Conservation (phyloP, 2,797 vertebrate genomes). For the Yasuhikotakia modesta region DNA sequence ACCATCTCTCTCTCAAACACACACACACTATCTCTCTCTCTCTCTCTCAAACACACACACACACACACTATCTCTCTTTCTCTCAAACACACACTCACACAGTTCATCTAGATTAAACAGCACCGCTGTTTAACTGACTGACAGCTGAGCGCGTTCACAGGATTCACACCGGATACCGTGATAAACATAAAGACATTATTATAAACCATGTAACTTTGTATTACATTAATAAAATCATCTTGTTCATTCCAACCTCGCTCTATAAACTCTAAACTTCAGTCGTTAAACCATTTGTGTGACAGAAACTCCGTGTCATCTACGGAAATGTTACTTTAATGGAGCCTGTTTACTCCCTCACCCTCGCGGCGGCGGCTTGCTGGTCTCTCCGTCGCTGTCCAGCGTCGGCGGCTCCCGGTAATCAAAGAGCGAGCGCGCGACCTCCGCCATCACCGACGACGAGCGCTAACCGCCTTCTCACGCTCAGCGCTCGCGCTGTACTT, state of each 20-base stretch:
- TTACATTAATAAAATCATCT: constrained; percentile 2
- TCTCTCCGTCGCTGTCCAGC: constrained; percentile 76
- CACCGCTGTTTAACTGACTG: too few species aligned
- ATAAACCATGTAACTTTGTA: not conserved
- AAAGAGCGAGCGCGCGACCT: constrained; percentile 74
- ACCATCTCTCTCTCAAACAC: too few species aligned
- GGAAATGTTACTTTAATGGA: constrained; percentile 65
- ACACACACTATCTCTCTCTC: too few species aligned
- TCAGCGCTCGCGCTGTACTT: constrained; percentile 67
- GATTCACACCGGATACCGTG: constrained; percentile 15
- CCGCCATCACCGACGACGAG: constrained; percentile 75
- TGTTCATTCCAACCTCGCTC: not conserved
- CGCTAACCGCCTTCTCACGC: constrained; percentile 54
- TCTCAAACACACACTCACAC: too few species aligned
- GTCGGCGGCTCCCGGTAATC: constrained; percentile 76
- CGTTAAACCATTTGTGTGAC: too few species aligned
- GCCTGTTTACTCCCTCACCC: constrained; percentile 71
- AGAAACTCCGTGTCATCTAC: constrained; percentile 16
- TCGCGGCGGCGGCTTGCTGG: constrained; percentile 68
- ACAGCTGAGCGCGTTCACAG: constrained; percentile 3
- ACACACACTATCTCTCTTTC: too few species aligned
- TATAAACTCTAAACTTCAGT: constrained; percentile 15
- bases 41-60: too few species aligned
- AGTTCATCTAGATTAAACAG: too few species aligned
- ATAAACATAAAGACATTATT: constrained; percentile 4